Base-by-base conservation (phyloP, 2,888 invertebrate genomes). In the Drosophila birchii region DNA sequence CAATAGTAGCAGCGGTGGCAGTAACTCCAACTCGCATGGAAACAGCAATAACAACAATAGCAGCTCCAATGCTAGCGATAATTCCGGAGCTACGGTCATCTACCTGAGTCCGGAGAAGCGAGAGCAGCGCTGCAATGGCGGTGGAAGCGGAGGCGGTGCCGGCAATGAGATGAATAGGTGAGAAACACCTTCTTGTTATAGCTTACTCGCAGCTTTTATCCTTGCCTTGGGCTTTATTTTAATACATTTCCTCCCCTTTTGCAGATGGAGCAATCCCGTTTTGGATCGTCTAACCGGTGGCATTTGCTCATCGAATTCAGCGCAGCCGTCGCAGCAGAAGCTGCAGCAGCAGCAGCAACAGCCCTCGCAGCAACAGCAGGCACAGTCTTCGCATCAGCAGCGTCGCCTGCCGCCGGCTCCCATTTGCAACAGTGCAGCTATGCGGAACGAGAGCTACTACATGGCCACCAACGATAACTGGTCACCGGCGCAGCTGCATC, bases 361-460 rank as follows among this genome's bases (percentile, higher is more conserved):
- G 32, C 14, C 41, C 16, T 41, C 76, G 20, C 70, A 72, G 18
- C 56, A 41, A 44, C 55, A 59, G 44, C 56, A 63, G 39, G 76
- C 69, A 16, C 64, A 59, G 32, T 38, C 23, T n/a, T 38, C n/a
- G 34, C 61, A 26, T 8, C 78, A 74, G 26, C 77, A 70, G 45
- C 79, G 71, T 32, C 80, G 85, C 6, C 29, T 78, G 53, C 73
- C 75, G n/a, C 71, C 79, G 11, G 55, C 70, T 4, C 76, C 77
- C 20, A 44, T 58, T 26, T 53, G 58, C 20, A 76, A 58, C 53
- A 68, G 55, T 36, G 79, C 82, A 20, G 89, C 88, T 16, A 91
- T 98, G 67, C 94, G 98, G 68, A 98, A 98, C 90, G 98, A 98
- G 91, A 98, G 98, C 90, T 98, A 98, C 90, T 98, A 97, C 88